A percentile compares a stretch with the other conserved stretches of the same genome.
Conservation (phyloP, 2,888 invertebrate genomes). For the Drosophila algonquin region DNA sequence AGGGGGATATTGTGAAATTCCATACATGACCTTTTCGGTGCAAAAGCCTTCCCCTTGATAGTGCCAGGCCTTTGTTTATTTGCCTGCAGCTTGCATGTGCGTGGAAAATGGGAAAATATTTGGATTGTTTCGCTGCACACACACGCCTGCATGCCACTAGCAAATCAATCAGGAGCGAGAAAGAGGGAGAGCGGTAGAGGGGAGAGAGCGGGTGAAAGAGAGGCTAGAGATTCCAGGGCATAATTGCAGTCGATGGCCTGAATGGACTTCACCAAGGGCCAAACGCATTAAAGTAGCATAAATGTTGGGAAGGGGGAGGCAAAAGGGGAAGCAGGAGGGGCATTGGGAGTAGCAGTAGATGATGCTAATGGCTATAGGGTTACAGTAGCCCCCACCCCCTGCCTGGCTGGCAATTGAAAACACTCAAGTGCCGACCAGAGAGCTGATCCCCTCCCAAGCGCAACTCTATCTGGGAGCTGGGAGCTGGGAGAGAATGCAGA, state of each 20-base stretch:
- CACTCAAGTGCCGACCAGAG: constrained; percentile 67
- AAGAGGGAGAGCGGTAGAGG: constrained; percentile 15
- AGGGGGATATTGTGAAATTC: constrained; percentile 47
- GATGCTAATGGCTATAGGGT: constrained; percentile 44
- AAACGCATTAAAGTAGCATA: constrained; percentile 63
- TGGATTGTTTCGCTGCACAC: constrained; percentile 60
- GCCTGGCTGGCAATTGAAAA: constrained; percentile 64
- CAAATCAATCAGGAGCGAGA: constrained; percentile 40
- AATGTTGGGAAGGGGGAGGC: constrained; percentile 36
- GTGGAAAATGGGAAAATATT: constrained; percentile 57
- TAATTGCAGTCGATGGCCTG: constrained; percentile 62
- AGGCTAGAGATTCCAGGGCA: constrained; percentile 45
- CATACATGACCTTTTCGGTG: constrained; percentile 60
- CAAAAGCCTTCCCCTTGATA: constrained; percentile 70
- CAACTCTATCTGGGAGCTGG: constrained; percentile 55
- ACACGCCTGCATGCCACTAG: constrained; percentile 50
- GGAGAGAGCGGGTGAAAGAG: constrained; percentile 16
- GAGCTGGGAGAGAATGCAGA: constrained; percentile 51
- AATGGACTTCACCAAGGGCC: constrained; percentile 49
- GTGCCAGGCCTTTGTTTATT: constrained; percentile 60
- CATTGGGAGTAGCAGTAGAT: constrained; percentile 18
- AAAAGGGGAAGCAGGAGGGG: constrained; percentile 47
- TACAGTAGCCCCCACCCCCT: not conserved
- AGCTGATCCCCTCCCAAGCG: constrained; percentile 66
- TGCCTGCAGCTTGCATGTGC: constrained; percentile 53